Conservation (phyloP, 2,888 invertebrate species). For the Microplitis manilae region DNA sequence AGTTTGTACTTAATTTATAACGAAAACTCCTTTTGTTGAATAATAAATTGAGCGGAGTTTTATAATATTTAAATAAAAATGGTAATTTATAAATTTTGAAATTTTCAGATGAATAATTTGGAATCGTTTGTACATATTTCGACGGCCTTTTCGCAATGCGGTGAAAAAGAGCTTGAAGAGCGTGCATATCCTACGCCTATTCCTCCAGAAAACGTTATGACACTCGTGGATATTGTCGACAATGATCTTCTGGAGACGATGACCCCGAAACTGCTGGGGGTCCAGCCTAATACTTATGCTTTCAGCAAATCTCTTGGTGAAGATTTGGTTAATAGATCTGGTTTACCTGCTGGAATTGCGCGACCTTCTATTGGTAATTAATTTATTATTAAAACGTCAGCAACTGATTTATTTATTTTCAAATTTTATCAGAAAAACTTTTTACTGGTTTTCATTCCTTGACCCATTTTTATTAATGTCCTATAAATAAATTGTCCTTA, state of each 20-base stretch:
- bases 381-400: not conserved
- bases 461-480: not conserved
- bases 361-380: slow-evolving; percentile 91
- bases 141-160: slow-evolving; percentile 94
- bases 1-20: not conserved
- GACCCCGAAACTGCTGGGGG: slow-evolving; percentile 81
- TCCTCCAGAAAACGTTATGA: slow-evolving; percentile 77
- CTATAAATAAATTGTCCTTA: not conserved
- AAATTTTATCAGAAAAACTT: not conserved
- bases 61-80: not conserved
- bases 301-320: slow-evolving; percentile 96
- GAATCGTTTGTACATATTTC: slow-evolving; percentile 86
- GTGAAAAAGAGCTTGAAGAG: slow-evolving; percentile 84
- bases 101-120: slow-evolving; percentile 58
- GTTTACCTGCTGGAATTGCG: slow-evolving; percentile 85
- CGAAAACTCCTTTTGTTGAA: not conserved
- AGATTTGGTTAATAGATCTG: slow-evolving; percentile 83
- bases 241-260: slow-evolving; percentile 77
- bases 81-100: not conserved
- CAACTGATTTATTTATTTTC: too few species aligned
- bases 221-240: slow-evolving; percentile 79
- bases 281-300: slow-evolving; percentile 95
- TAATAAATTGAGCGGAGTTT: not conserved
- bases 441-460: not conserved
- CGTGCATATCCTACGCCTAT: slow-evolving; percentile 79